Conservation (phyloP, 2,888 invertebrate genomes). For the Xestia c-nigrum region DNA sequence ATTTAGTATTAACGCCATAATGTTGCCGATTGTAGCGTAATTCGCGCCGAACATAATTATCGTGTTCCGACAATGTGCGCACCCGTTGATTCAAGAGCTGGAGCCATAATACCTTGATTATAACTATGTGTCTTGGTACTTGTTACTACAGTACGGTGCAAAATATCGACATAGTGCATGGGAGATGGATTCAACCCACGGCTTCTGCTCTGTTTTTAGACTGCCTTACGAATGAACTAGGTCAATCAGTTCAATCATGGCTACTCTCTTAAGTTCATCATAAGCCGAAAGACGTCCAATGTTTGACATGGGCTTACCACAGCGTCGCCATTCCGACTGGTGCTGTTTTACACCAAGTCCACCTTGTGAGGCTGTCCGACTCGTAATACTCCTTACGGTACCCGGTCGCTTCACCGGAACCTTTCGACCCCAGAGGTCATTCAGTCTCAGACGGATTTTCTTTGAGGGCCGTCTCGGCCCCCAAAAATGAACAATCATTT, state of each 20-base stretch:
- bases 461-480: no score
- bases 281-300: background rate
- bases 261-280: no score
- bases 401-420: background rate
- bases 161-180: no score
- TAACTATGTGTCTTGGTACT: no score
- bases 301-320: background rate
- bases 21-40: constrained; percentile 20
- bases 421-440: background rate
- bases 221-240: no score
- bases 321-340: background rate
- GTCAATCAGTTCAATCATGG: no score
- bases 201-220: no score
- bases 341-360: background rate
- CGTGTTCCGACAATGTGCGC: background rate
- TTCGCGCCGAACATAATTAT: constrained; percentile 29
- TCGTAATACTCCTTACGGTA: no score
- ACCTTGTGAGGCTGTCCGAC: background rate
- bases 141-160: no score
- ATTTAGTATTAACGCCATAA: constrained; percentile 2
- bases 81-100: background rate
- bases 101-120: no score
- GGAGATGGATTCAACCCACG: no score
- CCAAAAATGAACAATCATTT: background rate
- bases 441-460: no score